A percentile compares a stretch with the other conserved stretches of the same genome.
Conservation (phyloP, 2,113 vertebrate species). For the Rousettus leschenaultii region DNA sequence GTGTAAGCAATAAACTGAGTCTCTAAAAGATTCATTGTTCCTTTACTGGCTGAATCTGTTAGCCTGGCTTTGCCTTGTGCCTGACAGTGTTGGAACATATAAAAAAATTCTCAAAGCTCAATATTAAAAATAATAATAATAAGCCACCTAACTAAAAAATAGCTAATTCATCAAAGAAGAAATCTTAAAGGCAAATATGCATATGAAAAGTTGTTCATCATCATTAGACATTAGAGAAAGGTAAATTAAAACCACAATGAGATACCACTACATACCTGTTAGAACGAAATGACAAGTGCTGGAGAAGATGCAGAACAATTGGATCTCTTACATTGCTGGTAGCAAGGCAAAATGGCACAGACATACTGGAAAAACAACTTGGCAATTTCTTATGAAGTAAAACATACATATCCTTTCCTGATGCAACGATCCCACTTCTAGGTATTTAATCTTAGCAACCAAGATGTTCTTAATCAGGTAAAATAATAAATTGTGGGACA, state of each 20-base stretch:
- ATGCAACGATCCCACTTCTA: not conserved
- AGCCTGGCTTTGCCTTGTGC: not conserved
- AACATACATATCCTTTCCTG: not conserved
- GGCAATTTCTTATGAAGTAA: not conserved
- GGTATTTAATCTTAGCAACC: not conserved
- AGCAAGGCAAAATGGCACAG: not conserved
- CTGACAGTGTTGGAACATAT: not conserved
- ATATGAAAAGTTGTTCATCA: not conserved
- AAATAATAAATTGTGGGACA: not conserved
- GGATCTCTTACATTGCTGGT: not conserved
- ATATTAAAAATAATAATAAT: not conserved
- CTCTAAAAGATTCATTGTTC: not conserved
- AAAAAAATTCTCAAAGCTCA: not conserved
- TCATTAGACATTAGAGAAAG: not conserved
- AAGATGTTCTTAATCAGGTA: not conserved
- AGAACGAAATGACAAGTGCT: conserved; percentile 8
- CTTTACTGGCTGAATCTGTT: not conserved
- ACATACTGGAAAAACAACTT: not conserved
- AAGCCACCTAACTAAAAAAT: not conserved
- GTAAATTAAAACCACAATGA: not conserved
- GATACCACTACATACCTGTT: not conserved
- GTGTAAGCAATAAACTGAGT: not conserved
- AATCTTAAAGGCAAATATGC: not conserved
- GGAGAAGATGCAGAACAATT: not conserved
- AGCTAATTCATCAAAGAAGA: not conserved